Evolutionary conservation across 2,797 vertebrate genomes (phyloP), one percentile per base, ranked within the genome.

Genomic region (Centroberyx gerrardi): DNA sequence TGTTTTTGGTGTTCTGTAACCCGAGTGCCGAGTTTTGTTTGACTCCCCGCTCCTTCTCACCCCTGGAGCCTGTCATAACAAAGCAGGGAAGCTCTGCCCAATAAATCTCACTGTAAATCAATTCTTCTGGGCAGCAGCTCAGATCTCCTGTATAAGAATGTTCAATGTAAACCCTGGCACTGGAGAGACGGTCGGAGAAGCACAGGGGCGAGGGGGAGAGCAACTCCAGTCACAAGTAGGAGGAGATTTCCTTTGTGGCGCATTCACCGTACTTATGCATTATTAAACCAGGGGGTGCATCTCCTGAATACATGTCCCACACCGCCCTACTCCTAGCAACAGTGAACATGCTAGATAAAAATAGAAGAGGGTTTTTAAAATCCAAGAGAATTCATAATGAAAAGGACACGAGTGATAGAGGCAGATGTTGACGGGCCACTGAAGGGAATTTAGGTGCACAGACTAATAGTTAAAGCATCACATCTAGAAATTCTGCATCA

Each of bases 201-300:
- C 72, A 58, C 53, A 2, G 58, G 80, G 9, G 74, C 72, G 68
- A 88, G 56, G 58, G 80, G 9, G 74, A 74, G 68, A 88, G 56
- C 86, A 77, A 76, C 80, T 84, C 60, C 33, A 80, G 80, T 83
- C 74, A 62, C 68, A 78, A 78, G 85, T 84, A 82, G 68, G 17
- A 55, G 48, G 60, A 85, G 81, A 90, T 83, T 84, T 88, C 87
- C 80, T 90, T 88, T 90, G 90, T 89, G 87, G 89, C 17, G 53
- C 88, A 83, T 89, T 92, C 85, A 40, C 74, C 52, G 63, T 65
- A 70, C 86, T 86, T 80, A 85, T 94, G 88, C 89, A 93, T 94
- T 94, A 93, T 94, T 94, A 91, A 94, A 92, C 74, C 79, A 70
- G 86, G 90, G 88, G 88, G 90, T 90, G 88, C 91, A 88, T 90